Percentiles rank a stretch among this genome's conserved stretches.
These are phyloP conservation scores for Dreissena polymorpha DNA, from an alignment of 1,140 invertebrate species.

Conservation along the genomic window DNA sequence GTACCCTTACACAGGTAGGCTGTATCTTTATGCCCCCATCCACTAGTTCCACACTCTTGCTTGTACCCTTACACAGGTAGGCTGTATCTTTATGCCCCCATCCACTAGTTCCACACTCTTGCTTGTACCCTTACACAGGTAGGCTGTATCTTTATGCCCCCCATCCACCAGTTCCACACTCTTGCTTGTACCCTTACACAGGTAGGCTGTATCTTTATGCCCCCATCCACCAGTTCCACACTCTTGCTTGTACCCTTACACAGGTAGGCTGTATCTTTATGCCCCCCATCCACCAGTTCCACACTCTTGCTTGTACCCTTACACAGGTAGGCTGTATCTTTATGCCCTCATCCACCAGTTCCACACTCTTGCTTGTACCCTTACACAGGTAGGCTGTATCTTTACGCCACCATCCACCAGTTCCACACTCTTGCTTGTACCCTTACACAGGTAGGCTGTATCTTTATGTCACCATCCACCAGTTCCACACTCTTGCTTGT, in stretches of 20 bases:
- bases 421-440: conserved; percentile 88
- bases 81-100: not conserved
- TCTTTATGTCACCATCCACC: conserved; percentile 84
- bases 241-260: conserved; percentile 84
- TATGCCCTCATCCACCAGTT: conserved; percentile 90
- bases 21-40: conserved; percentile 15
- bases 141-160: not conserved
- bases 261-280: conserved; percentile 72
- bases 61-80: conserved; percentile 81
- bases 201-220: conserved; percentile 54
- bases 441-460: conserved; percentile 81
- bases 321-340: conserved; percentile 77
- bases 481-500: conserved; percentile 89
- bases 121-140: conserved; percentile 82
- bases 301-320: conserved; percentile 85
- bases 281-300: conserved; percentile 93
- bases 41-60: conserved; percentile 94
- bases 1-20: conserved; percentile 81
- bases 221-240: conserved; percentile 95
- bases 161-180: conserved; percentile 94
- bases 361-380: conserved; percentile 85
- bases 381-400: conserved; percentile 80
- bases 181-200: conserved; percentile 84
- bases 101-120: conserved; percentile 94
- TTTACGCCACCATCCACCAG: conserved; percentile 86